These are phyloP conservation scores for Urosaurus nigricauda DNA, from an alignment of 2,797 vertebrate species.

Conservation along the genomic window DNA sequence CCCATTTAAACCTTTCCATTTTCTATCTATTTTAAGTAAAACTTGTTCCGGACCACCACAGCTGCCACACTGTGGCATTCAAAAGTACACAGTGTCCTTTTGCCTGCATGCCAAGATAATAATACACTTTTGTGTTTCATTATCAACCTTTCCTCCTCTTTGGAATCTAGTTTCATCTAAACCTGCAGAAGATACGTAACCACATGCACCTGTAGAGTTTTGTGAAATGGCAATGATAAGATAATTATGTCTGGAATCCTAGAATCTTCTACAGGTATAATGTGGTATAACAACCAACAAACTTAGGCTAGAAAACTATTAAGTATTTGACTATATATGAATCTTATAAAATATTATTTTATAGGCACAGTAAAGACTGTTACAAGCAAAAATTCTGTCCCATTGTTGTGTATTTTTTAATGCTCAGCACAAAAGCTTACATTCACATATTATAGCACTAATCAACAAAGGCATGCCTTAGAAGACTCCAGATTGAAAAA, in stretches of 20 bases:
- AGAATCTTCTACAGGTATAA: too few species aligned
- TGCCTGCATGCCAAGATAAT: constrained; percentile 43
- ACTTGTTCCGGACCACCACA: constrained; percentile 49
- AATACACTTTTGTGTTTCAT: constrained; percentile 55
- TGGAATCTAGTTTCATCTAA: constrained; percentile 31
- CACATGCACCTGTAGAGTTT: not conserved
- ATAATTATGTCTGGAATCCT: not conserved
- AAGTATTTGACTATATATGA: too few species aligned
- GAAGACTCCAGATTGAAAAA: too few species aligned
- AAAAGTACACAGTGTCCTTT: constrained; percentile 49
- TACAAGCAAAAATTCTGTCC: too few species aligned
- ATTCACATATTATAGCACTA: too few species aligned
- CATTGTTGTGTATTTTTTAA: too few species aligned
- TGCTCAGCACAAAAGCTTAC: too few species aligned
- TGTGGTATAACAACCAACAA: too few species aligned
- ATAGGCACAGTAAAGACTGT: too few species aligned
- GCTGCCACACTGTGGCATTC: constrained; percentile 46
- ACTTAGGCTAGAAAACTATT: too few species aligned
- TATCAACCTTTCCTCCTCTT: constrained; percentile 31
- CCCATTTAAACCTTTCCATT: constrained; percentile 62
- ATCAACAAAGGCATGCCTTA: too few species aligned
- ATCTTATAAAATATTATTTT: too few species aligned
- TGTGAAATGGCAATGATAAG: not conserved
- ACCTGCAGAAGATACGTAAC: constrained; percentile 25
- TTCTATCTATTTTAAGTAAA: constrained; percentile 68